These are phyloP conservation scores for Squalus acanthias DNA, from an alignment of 2,797 vertebrate species.

Conservation along the genomic window DNA sequence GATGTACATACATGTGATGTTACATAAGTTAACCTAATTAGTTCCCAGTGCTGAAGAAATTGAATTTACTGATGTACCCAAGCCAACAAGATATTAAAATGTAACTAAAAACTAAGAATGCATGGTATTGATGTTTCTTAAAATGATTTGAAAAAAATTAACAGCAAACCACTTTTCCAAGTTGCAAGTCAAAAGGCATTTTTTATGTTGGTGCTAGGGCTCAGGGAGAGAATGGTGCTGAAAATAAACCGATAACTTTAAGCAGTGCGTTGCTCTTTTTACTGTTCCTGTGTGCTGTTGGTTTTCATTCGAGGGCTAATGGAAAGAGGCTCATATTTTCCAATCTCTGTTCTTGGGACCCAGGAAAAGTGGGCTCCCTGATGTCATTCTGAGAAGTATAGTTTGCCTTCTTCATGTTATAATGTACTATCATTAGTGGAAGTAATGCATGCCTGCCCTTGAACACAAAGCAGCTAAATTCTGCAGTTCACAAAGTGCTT, in stretches of 20 bases:
- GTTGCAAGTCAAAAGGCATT: not conserved
- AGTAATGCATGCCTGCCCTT: not conserved
- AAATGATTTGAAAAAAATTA: not conserved
- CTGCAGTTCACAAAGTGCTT: slow-evolving; percentile 41
- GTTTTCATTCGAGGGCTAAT: not conserved
- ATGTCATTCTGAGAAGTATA: not conserved
- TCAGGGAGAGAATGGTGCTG: not conserved
- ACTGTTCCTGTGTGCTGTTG: not conserved
- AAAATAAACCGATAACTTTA: not conserved
- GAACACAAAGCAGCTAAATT: slow-evolving; percentile 11
- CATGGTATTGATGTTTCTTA: not conserved
- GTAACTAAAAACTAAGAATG: not conserved
- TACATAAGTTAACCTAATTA: not conserved
- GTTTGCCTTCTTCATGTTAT: not conserved
- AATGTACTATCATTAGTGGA: not conserved
- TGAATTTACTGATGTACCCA: not conserved
- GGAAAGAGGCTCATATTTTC: not conserved
- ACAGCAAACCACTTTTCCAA: not conserved
- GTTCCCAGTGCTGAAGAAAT: not conserved
- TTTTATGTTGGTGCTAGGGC: not conserved
- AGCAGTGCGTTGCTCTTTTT: not conserved
- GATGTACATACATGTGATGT: not conserved
- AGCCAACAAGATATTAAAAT: not conserved
- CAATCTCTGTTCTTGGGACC: not conserved
- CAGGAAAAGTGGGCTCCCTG: not conserved